Percentiles rank a stretch among this genome's conserved stretches.
Conservation (phyloP, 2,797 vertebrate genomes). For the Myripristis murdjan region DNA sequence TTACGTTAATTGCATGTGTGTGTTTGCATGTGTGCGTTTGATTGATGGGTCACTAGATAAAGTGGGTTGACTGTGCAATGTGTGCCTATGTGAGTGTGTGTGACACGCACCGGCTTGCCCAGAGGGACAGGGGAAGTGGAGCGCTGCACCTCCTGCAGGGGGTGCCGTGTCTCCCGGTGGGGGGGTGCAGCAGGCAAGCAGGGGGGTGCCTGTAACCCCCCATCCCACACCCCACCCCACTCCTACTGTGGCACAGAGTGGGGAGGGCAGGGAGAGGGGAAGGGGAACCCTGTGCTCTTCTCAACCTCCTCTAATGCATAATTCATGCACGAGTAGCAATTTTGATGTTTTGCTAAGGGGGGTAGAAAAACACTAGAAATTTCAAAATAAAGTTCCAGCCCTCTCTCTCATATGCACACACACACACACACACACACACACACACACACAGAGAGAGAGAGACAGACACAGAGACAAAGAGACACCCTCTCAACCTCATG, state of each 20-base stretch:
- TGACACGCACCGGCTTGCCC: conserved; percentile 76
- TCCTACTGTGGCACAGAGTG: conserved; percentile 78
- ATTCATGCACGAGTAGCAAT: conserved; percentile 98
- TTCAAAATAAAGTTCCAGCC: conserved; percentile 88
- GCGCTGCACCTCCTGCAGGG: conserved; percentile 87
- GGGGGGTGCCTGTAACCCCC: conserved; percentile 88
- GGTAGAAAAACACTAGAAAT: conserved; percentile 90
- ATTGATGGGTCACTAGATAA: conserved; percentile 83
- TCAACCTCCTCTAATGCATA: conserved; percentile 95
- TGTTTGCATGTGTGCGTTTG: conserved; percentile 58
- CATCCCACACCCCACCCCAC: conserved; percentile 81
- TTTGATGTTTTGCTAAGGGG: conserved; percentile 95
- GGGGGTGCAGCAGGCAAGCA: conserved; percentile 83
- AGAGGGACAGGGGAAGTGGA: conserved; percentile 83
- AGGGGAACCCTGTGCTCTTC: conserved; percentile 87
- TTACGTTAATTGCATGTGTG: conserved; percentile 35
- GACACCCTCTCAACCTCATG: conserved; percentile 16
- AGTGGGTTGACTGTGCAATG: conserved; percentile 66
- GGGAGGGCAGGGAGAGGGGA: conserved; percentile 61
- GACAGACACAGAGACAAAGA: too few relatives aligned
- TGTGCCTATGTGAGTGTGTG: conserved; percentile 66
- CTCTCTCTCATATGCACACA: not conserved
- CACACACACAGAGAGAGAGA: too few relatives aligned
- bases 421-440: conserved; percentile 18
- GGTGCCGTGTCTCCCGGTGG: conserved; percentile 82